Evolutionary conservation across 2,888 invertebrate species (phyloP).

Genomic region (Ametastegia equiseti): DNA sequence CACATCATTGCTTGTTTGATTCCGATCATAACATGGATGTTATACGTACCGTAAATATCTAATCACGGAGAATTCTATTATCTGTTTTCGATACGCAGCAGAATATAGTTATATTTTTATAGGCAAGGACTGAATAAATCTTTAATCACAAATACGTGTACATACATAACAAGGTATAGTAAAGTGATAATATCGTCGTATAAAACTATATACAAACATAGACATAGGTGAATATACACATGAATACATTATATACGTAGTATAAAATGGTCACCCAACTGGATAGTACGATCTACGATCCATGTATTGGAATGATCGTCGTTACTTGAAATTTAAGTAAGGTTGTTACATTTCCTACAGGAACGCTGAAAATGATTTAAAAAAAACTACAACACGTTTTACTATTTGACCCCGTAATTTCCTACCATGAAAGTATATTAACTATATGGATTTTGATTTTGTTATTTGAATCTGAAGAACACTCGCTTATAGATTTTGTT

Average conservation of each 20-base stretch:
- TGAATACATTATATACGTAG: too few species aligned
- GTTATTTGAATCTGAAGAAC: too few species aligned
- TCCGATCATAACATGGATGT: too few species aligned
- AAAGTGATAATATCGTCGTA: slow-evolving; percentile 14
- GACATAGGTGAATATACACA: neutral
- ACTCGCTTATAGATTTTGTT: too few species aligned
- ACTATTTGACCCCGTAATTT: neutral
- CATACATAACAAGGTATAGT: slow-evolving; percentile 37
- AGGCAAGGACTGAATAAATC: slow-evolving; percentile 42
- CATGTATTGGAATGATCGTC: slow-evolving; percentile 14
- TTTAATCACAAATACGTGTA: slow-evolving; percentile 58
- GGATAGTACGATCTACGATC: slow-evolving; percentile 18
- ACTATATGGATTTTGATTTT: neutral
- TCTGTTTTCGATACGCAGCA: neutral
- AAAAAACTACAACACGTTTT: slow-evolving; percentile 37
- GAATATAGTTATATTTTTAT: neutral
- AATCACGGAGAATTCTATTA: neutral
- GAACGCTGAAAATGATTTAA: slow-evolving; percentile 62
- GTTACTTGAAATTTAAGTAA: slow-evolving; percentile 50
- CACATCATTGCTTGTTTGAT: neutral
- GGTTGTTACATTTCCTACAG: slow-evolving; percentile 64
- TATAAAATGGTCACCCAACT: slow-evolving; percentile 24
- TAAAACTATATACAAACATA: neutral
- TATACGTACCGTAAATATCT: neutral
- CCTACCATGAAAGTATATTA: neutral